Conservation (phyloP, 2,113 vertebrate species). For the Mola mola region DNA sequence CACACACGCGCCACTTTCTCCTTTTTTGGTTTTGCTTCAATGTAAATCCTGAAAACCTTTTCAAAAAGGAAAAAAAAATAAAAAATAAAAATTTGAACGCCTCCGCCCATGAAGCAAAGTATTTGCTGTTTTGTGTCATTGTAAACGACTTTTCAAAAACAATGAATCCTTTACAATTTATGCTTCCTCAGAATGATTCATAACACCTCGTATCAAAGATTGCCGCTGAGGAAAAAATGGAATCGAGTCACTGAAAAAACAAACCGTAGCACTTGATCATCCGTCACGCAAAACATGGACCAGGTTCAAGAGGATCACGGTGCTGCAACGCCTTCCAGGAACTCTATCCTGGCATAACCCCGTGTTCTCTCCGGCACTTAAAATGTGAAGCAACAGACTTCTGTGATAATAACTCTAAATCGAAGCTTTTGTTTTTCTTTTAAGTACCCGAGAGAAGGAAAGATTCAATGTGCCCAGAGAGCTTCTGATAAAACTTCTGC, state of each 20-base stretch:
- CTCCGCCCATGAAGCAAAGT: constrained; percentile 58
- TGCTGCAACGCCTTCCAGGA: constrained; percentile 32
- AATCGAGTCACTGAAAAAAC: neutral
- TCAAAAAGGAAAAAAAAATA: constrained; percentile 36
- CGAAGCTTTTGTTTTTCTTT: constrained; percentile 16
- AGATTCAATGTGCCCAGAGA: constrained; percentile 18
- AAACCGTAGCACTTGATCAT: constrained; percentile 36
- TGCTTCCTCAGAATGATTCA: constrained; percentile 52
- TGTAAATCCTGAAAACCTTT: constrained; percentile 74
- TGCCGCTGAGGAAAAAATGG: constrained; percentile 20
- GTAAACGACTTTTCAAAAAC: constrained; percentile 70
- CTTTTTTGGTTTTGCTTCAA: constrained; percentile 80
- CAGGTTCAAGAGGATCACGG: constrained; percentile 32
- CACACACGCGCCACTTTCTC: constrained; percentile 30
- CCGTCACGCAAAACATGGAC: constrained; percentile 19
- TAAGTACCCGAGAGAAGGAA: constrained; percentile 53
- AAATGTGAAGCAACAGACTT: constrained; percentile 3
- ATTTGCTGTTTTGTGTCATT: constrained; percentile 48
- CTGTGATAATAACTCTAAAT: neutral
- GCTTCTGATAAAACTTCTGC: constrained; percentile 45
- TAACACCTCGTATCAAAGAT: constrained; percentile 55
- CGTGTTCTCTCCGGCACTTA: constrained; percentile 36
- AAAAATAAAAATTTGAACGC: constrained; percentile 11
- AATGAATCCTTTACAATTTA: constrained; percentile 53
- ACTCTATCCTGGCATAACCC: constrained; percentile 5